Evolutionary conservation across 37 sponge, comb jelly and placozoan genomes (phyloP), one percentile per base, ranked within the genome.

Genomic region (Hexactinellida sp.): DNA sequence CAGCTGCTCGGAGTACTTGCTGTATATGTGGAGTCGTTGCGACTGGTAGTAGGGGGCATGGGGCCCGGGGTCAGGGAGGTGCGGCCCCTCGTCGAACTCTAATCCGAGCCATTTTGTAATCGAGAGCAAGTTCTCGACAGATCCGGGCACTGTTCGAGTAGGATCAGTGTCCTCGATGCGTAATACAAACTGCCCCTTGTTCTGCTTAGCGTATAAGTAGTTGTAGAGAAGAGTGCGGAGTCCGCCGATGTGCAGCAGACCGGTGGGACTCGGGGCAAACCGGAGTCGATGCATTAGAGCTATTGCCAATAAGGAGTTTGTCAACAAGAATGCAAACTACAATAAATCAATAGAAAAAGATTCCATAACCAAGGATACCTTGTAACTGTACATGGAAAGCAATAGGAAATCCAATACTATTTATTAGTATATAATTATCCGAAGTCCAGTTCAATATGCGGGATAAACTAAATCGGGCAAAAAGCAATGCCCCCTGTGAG

Each of bases 261-360:
- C 95, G 0, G 95, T 95, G 9, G 95, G 93, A 90, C 92, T 91
- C 13, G 95, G 95, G 85, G 93, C 93, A 90, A 95, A 95, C 39
- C 95, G 87, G 9, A 94, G 93, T 34, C 95, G 88, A 24, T 89
- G 90, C 83, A 83, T 87, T 3, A 32, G 5, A 32, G 30, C 76
- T 63, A 63, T 21, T 63, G 13, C 52, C 16, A n/a, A n/a, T n/a
- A n/a, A n/a, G n/a, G n/a, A n/a, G n/a, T n/a, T n/a, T n/a, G n/a
- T n/a, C n/a, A n/a, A n/a, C n/a, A n/a, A n/a, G n/a, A n/a, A n/a
- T n/a, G n/a, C n/a, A n/a, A n/a, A n/a, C n/a, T n/a, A n/a, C n/a
- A n/a, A n/a, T n/a, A n/a, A n/a, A n/a, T n/a, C n/a, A n/a, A n/a
- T n/a, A n/a, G n/a, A n/a, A n/a, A n/a, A n/a, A n/a, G n/a, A n/a